Evolutionary conservation across 2,888 invertebrate species (phyloP), one percentile per base, ranked within the genome.

Genomic region (Sabellastarte sp.): DNA sequence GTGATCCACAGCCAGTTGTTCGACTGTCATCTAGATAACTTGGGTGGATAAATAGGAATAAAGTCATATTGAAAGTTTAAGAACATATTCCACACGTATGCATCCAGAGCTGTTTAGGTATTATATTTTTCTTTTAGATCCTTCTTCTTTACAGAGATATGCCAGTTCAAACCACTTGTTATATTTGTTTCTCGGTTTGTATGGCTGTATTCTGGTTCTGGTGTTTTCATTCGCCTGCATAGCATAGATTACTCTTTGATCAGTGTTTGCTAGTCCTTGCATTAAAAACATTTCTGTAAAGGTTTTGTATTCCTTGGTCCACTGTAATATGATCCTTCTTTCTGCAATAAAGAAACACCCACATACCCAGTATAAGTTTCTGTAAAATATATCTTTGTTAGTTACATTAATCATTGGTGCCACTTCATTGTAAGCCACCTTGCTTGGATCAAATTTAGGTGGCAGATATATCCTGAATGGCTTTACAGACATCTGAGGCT

Each of bases 341-440:
- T 24, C 24, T 15, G 53, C 63, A 2, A 66, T 33, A 20, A 63
- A 59, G 24, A 66, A 50, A 15, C 66, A 60, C 5, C 66, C 66
- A 15, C 63, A 60, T 28, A 66, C 63, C 59, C 60, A 66, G 1
- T 61, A 3, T 5, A 24, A 28, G 32, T 63, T 66, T 4, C 26
- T 55, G 2, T 31, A 24, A 26, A 66, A 33, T 4, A 66, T 61
- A 10, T 51, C 51, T 15, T 63, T 29, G 2, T 53, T 33, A 28
- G 58, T 50, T 53, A 20, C 24, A 20, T 15, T 20, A 15, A 10
- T 41, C 10, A n/a, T 20, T 15, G 3, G 28, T 20, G 1, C 2
- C 20, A 29, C 53, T 53, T 53, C 53, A 26, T 10, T 53, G 24
- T 53, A 53, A n/a, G 53, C 53, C 5, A 53, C 28, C 5, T 26